Evolutionary conservation across 1,140 invertebrate genomes (phyloP), one percentile per base, ranked within the genome.

Genomic region (Kradibia gibbosae): DNA sequence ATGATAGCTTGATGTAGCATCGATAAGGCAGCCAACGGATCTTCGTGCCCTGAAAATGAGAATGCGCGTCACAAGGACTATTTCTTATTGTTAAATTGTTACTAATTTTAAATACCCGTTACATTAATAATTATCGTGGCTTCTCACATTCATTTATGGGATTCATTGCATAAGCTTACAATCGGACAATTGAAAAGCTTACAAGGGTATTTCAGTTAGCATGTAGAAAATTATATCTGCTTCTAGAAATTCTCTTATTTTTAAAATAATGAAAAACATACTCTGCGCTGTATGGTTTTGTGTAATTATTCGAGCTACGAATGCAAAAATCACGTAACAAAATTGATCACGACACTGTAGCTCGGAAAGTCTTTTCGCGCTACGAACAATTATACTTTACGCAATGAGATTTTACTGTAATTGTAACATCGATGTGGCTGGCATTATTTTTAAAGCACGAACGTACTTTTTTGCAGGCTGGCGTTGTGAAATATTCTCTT

Each of bases 131-230:
- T 25, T 20, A 8, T 48, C 39, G 25, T 3, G 36, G 20, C 28
- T 71, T 71, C 48, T 70, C 65, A 22, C 65, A 39, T n/a, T 70
- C 28, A 25, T n/a, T 53, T 55, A 28, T 22, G 55, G 48, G 48
- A 50, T 55, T 34, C 13, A 31, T 73, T 53, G 22, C 39, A 20
- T 55, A 55, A 71, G 20, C 31, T 45, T 71, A 25, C n/a, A 28
- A 45, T 71, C 25, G 20, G 13, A 28, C 11, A 73, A 73, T 31
- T 31, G 28, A 71, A n/a, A 71, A n/a, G 17, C 39, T 31, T 48
- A 28, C 42, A 17, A 71, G 22, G n/a, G n/a, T 48, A 25, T 36
- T 3, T 71, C 17, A 28, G 39, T 71, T 25, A 48, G 10, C 11
- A 48, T 25, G 13, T n/a, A n/a, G 1, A 25, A 45, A 42, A 71